A percentile compares a stretch with the other conserved stretches of the same genome.
phyloP scores from a whole-genome alignment of 1,140 invertebrate species.

The Meloidogyne chitwoodi region DNA sequence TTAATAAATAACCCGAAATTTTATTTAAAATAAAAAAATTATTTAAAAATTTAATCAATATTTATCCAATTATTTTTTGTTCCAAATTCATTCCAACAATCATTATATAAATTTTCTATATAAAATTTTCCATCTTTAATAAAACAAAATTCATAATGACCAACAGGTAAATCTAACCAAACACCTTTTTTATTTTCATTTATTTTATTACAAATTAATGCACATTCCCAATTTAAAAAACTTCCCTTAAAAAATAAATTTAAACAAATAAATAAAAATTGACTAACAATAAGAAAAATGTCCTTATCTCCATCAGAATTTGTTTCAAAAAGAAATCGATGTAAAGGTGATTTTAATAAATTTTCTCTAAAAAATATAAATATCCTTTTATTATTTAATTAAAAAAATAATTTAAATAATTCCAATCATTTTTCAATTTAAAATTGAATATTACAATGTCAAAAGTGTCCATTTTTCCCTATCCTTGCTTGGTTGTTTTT shows the following conservation, averaged over 20 bases:
- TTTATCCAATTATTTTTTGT: constrained; percentile 39
- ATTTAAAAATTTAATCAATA: constrained; percentile 27
- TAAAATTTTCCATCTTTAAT: constrained; percentile 45
- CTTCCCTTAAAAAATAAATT: constrained; percentile 37
- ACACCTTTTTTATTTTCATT: constrained; percentile 31
- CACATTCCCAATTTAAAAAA: constrained; percentile 54
- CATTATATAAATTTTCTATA: constrained; percentile 34
- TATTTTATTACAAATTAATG: constrained; percentile 36
- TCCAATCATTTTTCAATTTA: constrained; percentile 9
- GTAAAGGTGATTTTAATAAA: constrained; percentile 13
- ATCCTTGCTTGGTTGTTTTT: constrained; percentile 29
- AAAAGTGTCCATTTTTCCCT: constrained; percentile 32
- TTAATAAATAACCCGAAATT: no score
- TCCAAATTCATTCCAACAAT: constrained; percentile 41
- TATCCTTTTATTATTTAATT: no score
- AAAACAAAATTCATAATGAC: constrained; percentile 48
- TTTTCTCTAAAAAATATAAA: constrained; percentile 26
- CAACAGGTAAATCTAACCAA: constrained; percentile 44
- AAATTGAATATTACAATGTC: constrained; percentile 13
- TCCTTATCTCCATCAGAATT: constrained; percentile 25
- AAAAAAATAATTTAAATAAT: no score
- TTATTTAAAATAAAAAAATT: neutral
- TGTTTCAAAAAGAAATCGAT: constrained; percentile 30
- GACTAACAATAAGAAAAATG: constrained; percentile 37
- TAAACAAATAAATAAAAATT: constrained; percentile 15